These are phyloP conservation scores for Capromys pilorides DNA, from an alignment of 2,797 vertebrate genomes.

Conservation along the genomic window DNA sequence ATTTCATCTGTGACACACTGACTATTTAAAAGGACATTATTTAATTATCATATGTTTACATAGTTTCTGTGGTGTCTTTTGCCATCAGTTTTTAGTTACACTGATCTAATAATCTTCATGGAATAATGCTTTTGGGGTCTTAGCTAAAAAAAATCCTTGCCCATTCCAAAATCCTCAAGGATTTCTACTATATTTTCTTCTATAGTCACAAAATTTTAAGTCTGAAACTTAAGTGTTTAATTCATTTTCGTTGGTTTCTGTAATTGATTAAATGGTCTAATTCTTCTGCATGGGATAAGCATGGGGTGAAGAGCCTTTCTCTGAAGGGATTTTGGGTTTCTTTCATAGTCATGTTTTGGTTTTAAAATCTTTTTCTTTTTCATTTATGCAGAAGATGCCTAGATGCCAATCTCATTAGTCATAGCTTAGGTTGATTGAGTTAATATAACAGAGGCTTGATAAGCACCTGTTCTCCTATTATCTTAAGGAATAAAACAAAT, in stretches of 20 bases:
- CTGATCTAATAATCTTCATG: background rate
- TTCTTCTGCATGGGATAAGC: background rate
- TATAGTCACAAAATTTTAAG: background rate
- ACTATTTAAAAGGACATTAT: background rate
- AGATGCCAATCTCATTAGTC: constrained; percentile 5
- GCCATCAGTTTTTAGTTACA: background rate
- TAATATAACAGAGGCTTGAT: background rate
- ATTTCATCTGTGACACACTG: background rate
- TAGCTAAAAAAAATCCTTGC: background rate
- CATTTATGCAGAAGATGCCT: background rate
- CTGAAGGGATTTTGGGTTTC: background rate
- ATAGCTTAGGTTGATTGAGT: constrained; percentile 3
- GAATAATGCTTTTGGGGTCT: background rate
- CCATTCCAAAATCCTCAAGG: background rate
- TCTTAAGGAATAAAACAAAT: constrained; percentile 38
- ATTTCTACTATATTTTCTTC: background rate
- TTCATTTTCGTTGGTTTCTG: background rate
- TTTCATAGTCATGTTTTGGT: background rate
- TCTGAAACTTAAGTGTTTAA: background rate
- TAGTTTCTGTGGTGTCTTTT: background rate
- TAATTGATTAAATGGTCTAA: background rate
- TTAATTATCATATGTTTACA: background rate
- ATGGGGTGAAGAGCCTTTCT: background rate
- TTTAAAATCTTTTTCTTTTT: constrained; percentile 28
- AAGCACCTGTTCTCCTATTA: background rate